Conservation (phyloP, 2,888 invertebrate species). For the Melangyna quadrimaculata region DNA sequence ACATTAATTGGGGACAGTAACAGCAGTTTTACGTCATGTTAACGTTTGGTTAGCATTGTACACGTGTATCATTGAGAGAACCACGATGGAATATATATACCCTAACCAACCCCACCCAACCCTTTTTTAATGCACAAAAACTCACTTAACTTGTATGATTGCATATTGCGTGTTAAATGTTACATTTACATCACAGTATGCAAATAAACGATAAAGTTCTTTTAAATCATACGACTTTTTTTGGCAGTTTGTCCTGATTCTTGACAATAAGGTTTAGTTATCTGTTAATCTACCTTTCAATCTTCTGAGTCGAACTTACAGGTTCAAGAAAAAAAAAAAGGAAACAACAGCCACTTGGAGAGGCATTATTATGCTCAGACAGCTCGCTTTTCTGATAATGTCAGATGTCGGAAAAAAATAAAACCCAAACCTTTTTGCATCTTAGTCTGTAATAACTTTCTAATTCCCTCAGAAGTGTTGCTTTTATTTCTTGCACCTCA, state of each 20-base stretch:
- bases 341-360: neutral
- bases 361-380: neutral
- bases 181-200: neutral
- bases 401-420: neutral
- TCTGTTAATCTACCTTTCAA: too few species aligned
- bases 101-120: neutral
- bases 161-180: neutral
- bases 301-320: too few species aligned
- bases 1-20: slow-evolving; percentile 70
- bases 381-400: neutral
- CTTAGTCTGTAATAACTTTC: neutral
- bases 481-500: too few species aligned
- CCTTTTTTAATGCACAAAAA: neutral
- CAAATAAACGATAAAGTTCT: too few species aligned
- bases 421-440: neutral
- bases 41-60: slow-evolving; percentile 69
- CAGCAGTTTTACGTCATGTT: slow-evolving; percentile 71
- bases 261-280: neutral
- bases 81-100: neutral
- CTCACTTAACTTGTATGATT: neutral
- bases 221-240: too few species aligned
- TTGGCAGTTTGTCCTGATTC: too few species aligned
- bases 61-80: slow-evolving; percentile 55
- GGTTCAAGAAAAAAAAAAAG: too few species aligned
- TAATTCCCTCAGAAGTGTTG: too few species aligned